A percentile compares a stretch with the other conserved stretches of the same genome.
Evolutionary conservation across 2,113 vertebrate species (phyloP).

Genomic region (Charina bottae): DNA sequence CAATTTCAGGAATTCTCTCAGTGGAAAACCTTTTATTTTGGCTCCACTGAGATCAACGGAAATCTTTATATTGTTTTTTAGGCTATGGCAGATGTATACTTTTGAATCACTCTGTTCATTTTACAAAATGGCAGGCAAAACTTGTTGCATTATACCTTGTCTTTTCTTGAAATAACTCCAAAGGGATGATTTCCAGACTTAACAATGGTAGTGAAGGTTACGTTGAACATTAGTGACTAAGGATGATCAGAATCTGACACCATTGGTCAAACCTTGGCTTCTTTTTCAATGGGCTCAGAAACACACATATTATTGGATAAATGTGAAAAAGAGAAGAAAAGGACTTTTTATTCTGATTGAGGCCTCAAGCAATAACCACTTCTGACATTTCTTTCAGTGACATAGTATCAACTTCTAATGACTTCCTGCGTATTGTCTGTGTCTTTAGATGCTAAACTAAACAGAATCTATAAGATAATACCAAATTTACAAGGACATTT

Average conservation of each 20-base stretch:
- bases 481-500: neutral
- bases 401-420: too few relatives aligned
- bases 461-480: neutral
- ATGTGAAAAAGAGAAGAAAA: neutral
- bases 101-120: neutral
- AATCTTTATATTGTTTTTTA: neutral
- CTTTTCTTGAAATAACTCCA: neutral
- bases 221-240: neutral
- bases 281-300: too few relatives aligned
- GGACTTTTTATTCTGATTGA: neutral
- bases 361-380: neutral
- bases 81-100: neutral
- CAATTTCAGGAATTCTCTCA: neutral
- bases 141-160: neutral
- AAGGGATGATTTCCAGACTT: neutral
- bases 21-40: neutral
- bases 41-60: neutral
- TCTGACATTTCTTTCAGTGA: neutral
- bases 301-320: too few relatives aligned
- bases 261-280: too few relatives aligned
- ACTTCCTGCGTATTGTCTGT: too few relatives aligned
- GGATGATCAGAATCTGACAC: too few relatives aligned
- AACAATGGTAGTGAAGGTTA: neutral
- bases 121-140: neutral
- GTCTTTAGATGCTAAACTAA: neutral